Conservation (phyloP, 2,888 invertebrate genomes). For the Coleophora flavipennella region DNA sequence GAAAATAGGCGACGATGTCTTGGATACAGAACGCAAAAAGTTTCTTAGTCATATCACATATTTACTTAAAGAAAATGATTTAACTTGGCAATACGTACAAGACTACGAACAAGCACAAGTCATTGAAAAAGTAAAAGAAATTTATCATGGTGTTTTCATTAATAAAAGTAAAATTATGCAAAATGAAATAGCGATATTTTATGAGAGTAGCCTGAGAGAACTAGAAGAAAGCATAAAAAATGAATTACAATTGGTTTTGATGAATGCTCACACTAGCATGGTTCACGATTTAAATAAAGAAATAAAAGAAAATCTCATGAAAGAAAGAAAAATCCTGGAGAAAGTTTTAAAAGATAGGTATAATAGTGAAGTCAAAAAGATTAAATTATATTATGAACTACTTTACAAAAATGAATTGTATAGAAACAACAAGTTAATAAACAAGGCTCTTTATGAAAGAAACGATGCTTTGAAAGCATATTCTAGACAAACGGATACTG, state of each 20-base stretch:
- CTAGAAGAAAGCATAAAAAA: conserved; percentile 41
- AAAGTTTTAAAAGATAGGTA: conserved; percentile 32
- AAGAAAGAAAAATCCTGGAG: conserved; percentile 36
- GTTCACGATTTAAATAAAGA: conserved; percentile 40
- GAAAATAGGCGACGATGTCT: conserved; percentile 41
- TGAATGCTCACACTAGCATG: conserved; percentile 34
- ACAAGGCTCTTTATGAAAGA: conserved; percentile 35
- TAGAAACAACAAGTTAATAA: conserved; percentile 35
- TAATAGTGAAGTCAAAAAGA: conserved; percentile 36
- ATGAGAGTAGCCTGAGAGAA: conserved; percentile 44
- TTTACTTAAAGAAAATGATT: conserved; percentile 42
- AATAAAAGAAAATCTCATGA: conserved; percentile 38
- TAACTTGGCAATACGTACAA: conserved; percentile 45
- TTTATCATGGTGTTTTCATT: conserved; percentile 37
- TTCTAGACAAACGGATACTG: conserved; percentile 41
- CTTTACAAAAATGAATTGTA: conserved; percentile 41
- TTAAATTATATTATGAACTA: conserved; percentile 46
- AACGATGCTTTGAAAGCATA: conserved; percentile 51
- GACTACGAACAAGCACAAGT: conserved; percentile 36
- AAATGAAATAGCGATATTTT: conserved; percentile 42
- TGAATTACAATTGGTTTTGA: conserved; percentile 36
- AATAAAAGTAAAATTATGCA: conserved; percentile 43
- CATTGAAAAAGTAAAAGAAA: conserved; percentile 30
- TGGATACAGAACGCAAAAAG: conserved; percentile 31
- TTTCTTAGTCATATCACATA: conserved; percentile 30